phyloP scores from a whole-genome alignment of 2,888 invertebrate genomes.

The Philereme transversata region DNA sequence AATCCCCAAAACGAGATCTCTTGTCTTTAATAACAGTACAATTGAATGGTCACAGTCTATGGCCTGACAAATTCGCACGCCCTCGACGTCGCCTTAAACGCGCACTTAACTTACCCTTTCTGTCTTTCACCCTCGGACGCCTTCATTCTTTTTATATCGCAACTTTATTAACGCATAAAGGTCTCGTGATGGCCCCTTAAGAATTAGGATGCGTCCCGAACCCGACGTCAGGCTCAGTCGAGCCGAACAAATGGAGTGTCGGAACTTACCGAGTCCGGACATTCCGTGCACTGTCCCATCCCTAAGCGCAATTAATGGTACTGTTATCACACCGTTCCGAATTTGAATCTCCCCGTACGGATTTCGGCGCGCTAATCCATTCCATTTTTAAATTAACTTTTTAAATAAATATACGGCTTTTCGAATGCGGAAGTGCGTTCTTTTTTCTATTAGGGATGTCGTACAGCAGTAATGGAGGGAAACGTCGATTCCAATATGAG shows the following conservation, averaged over 20 bases:
- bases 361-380: constrained; percentile 45
- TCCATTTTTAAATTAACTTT: constrained; percentile 43
- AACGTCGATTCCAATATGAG: constrained; percentile 64
- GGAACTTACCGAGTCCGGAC: constrained; percentile 60
- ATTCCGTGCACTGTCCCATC: constrained; percentile 55
- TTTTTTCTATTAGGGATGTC: constrained; percentile 73
- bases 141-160: constrained; percentile 82
- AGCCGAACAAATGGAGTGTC: constrained; percentile 80
- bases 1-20: constrained; percentile 54
- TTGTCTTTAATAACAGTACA: constrained; percentile 79
- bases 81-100: constrained; percentile 81
- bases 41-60: constrained; percentile 73
- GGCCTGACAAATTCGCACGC: constrained; percentile 82
- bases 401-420: constrained; percentile 40
- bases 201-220: constrained; percentile 81
- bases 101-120: constrained; percentile 81
- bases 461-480: constrained; percentile 70
- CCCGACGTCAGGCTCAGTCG: constrained; percentile 65
- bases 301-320: constrained; percentile 71
- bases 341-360: constrained; percentile 66
- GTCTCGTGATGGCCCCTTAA: constrained; percentile 82
- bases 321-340: constrained; percentile 67
- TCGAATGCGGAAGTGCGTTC: constrained; percentile 27
- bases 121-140: constrained; percentile 81
- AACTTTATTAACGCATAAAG: constrained; percentile 85